phyloP scores from a whole-genome alignment of 2,113 vertebrate genomes.

The Spea multiplicata region DNA sequence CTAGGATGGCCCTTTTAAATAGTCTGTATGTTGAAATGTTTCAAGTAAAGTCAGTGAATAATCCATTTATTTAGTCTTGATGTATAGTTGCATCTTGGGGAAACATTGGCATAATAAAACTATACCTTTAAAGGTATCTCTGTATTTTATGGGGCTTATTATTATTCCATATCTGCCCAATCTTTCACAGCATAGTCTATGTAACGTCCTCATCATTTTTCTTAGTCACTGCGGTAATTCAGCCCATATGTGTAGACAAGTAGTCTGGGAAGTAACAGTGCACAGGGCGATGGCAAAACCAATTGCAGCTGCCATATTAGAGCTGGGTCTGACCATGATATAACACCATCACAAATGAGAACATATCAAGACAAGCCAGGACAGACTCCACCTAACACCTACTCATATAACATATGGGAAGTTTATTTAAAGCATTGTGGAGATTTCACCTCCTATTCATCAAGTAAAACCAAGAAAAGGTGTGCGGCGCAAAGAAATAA shows the following conservation, averaged over 20 bases:
- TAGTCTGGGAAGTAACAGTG: background rate
- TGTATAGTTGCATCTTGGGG: no score
- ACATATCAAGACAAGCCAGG: slow-evolving; percentile 26
- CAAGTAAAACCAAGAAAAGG: slow-evolving; percentile 8
- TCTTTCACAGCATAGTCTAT: no score
- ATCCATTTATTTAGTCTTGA: no score
- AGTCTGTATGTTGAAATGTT: no score
- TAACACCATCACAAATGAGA: slow-evolving; percentile 19
- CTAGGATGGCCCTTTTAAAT: no score
- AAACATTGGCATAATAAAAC: no score
- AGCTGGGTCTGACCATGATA: slow-evolving; percentile 23
- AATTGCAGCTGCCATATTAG: slow-evolving; percentile 22
- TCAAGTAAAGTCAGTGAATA: no score
- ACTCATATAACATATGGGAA: slow-evolving; percentile 34
- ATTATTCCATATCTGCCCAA: background rate
- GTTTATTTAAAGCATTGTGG: slow-evolving; percentile 12
- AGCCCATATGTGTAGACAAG: slow-evolving; percentile 21
- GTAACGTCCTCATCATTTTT: background rate
- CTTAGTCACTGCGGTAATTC: slow-evolving; percentile 19
- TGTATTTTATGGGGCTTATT: background rate
- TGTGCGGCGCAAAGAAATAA: slow-evolving; percentile 5
- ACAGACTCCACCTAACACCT: slow-evolving; percentile 21
- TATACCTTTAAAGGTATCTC: background rate
- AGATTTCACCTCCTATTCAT: slow-evolving; percentile 28
- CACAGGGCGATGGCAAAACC: background rate